Base-by-base conservation (phyloP, 2,113 vertebrate species). In the Corythoichthys intestinalis region DNA sequence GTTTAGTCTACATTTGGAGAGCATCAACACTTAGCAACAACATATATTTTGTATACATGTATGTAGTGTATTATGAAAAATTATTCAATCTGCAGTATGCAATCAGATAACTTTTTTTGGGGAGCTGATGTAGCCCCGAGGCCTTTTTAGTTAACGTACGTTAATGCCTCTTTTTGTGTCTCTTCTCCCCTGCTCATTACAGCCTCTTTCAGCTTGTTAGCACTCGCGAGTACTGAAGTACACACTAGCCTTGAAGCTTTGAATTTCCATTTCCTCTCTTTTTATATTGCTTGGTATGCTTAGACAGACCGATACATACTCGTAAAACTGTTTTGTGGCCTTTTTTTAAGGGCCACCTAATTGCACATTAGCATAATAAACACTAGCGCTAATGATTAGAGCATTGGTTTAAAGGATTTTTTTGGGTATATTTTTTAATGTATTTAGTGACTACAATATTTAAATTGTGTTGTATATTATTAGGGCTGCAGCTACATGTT, bases 121-220 rank as follows among this genome's bases (percentile, higher is more conserved):
- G 71, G 63, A 54, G 20, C 65, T 70, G 50, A 37, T 54, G 69
- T 46, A 52, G 69, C 66, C 84, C 77, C 1, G 12, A 41, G 77
- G 75, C 74, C 44, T 38, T 73, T 80, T 70, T 52, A 28, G 37
- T 68, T 70, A 59, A 67, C 53, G 66, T 75, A 41, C 39, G 6
- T 44, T 44, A 44, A 44, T 78, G 4, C 77, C n/a, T 39, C 83
- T 88, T 86, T 77, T 79, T 70, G 28, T 79, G 61, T 70, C 28
- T 56, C 62, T 73, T 86, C 20, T 63, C 81, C 84, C 78, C 78
- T 80, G 80, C 84, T 87, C 85, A 77, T 88, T 87, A 88, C 65
- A 73, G 76, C 60, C 73, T 78, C 71, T 73, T 70, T 61, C 64
- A 69, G 76, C 79, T 77, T 77, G 73, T 85, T 85, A 83, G 83